Evolutionary conservation across 2,888 invertebrate genomes (phyloP), one percentile per base, ranked within the genome.

Genomic region (Metellina segmentata): DNA sequence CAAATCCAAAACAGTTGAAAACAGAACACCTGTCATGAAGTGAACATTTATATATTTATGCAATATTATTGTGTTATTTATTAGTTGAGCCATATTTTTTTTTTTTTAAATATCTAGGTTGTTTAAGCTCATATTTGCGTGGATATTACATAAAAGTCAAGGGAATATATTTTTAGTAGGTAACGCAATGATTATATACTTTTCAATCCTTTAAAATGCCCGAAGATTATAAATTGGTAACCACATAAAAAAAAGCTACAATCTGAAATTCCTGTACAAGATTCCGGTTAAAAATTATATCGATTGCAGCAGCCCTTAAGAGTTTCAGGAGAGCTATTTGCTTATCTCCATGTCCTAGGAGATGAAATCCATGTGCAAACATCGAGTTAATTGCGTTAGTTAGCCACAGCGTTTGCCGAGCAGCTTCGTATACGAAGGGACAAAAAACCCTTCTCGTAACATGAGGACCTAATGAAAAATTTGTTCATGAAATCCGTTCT

Each of bases 391-490:
- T 81, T 81, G 48, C 88, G 75, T 81, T 81, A 88, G 88, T 88
- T 88, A 81, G 78, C 70, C 70, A n/a, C 61, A 13, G 61, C 61
- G 5, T 11, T 34, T 77, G 51, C n/a, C 19, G 51, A 8, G 52
- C 16, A 75, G 49, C 16, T 48, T 49, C 34, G 48, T 16, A 52
- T 16, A 77, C 77, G 20, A 72, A 82, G 71, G n/a, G 52, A 48
- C 75, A 53, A 16, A 81, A 88, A 81, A 81, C 6, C 16, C 34
- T 34, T 34, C 34, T 34, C 70, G 52, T 69, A 88, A 77, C 77
- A 86, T 19, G 51, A 86, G 52, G 52, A 69, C 52, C 52, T 85
- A 89, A 89, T 89, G 89, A 89, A 89, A 89, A 89, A 89, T 89
- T 71, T 20, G 70, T 61, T 83, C 83, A 71, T 53, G 34, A 71